phyloP scores from a whole-genome alignment of 2,888 invertebrate genomes.

The Colletes collaris region DNA sequence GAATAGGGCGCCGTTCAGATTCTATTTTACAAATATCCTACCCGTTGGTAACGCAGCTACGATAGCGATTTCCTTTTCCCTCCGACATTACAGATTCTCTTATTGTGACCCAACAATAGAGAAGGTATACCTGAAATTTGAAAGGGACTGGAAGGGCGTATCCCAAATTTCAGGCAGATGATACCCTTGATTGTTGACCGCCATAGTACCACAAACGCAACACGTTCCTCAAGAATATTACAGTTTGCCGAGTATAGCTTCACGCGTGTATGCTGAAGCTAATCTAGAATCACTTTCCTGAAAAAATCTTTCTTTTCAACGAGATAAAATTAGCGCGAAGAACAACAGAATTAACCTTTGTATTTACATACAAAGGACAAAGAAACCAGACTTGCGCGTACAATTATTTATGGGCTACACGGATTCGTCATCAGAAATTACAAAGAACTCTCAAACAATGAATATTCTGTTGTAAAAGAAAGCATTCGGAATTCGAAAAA shows the following conservation, averaged over 20 bases:
- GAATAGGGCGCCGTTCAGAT: too few relatives aligned
- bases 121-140: slow-evolving; percentile 52
- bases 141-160: slow-evolving; percentile 50
- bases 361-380: slow-evolving; percentile 3
- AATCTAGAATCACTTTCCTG: not conserved
- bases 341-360: too few relatives aligned
- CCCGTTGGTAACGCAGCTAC: slow-evolving; percentile 13
- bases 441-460: not conserved
- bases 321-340: too few relatives aligned
- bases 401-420: not conserved
- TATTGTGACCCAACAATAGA: not conserved
- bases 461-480: too few relatives aligned
- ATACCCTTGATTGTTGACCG: slow-evolving; percentile 27
- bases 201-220: not conserved
- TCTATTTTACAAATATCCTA: slow-evolving; percentile 2
- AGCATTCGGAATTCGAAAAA: too few relatives aligned
- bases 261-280: not conserved
- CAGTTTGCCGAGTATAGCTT: not conserved
- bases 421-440: slow-evolving; percentile 6
- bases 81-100: slow-evolving; percentile 1
- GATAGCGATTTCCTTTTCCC: slow-evolving; percentile 16
- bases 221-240: not conserved
- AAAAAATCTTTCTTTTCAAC: too few relatives aligned
- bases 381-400: not conserved
- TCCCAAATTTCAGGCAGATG: slow-evolving; percentile 39